Conservation (phyloP, 1,140 invertebrate genomes). For the Lepidurus arcticus region DNA sequence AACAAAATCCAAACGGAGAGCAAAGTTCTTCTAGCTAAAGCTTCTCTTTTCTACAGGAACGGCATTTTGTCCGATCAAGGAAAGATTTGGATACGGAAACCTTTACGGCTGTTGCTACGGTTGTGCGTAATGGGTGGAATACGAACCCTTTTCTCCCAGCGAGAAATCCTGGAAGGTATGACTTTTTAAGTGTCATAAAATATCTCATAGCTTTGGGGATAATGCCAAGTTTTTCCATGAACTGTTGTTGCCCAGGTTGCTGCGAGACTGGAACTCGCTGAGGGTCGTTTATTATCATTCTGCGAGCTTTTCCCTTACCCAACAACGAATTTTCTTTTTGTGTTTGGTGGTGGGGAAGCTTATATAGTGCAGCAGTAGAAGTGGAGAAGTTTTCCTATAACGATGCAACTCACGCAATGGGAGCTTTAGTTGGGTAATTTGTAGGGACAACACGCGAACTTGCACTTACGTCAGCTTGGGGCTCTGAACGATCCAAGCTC, state of each 20-base stretch:
- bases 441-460: not conserved
- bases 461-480: conserved; percentile 9
- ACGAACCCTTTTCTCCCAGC: not conserved
- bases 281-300: not conserved
- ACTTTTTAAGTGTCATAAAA: not conserved
- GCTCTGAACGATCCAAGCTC: not conserved
- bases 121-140: too few relatives aligned
- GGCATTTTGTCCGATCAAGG: not conserved
- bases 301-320: not conserved
- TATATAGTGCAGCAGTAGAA: not conserved
- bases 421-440: not conserved
- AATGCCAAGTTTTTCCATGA: not conserved
- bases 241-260: not conserved
- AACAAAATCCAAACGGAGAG: too few relatives aligned
- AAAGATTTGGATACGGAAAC: not conserved
- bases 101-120: not conserved
- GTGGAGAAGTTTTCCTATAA: not conserved
- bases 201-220: not conserved
- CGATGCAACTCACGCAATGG: not conserved
- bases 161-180: not conserved
- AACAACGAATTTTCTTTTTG: not conserved
- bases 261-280: not conserved
- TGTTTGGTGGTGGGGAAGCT: not conserved
- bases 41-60: not conserved
- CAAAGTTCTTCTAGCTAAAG: too few relatives aligned